Conservation (phyloP, 2,888 invertebrate species). For the Strigamia maritima region DNA sequence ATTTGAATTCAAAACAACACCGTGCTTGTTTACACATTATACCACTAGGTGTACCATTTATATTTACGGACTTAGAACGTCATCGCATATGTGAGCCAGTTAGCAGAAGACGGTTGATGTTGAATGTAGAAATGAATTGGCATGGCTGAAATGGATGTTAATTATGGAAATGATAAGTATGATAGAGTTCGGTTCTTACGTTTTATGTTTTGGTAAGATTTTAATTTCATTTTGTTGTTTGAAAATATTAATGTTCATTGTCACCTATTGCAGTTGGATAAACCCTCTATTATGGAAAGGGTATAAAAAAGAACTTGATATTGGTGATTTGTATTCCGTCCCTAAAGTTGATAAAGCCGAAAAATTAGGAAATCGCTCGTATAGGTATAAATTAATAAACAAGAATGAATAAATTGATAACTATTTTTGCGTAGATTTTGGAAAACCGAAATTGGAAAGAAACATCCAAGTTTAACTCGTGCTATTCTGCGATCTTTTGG, state of each 20-base stretch:
- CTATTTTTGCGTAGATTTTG: constrained; percentile 50
- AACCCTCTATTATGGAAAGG: constrained; percentile 73
- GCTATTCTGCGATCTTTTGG: constrained; percentile 56
- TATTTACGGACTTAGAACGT: background rate
- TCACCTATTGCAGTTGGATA: constrained; percentile 63
- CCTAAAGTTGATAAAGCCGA: constrained; percentile 67
- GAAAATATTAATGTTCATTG: background rate
- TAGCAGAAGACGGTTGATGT: background rate
- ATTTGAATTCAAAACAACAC: background rate
- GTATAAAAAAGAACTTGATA: constrained; percentile 66
- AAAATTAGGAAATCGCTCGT: constrained; percentile 64
- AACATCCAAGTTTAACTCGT: constrained; percentile 54
- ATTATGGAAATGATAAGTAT: background rate
- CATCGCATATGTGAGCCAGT: background rate
- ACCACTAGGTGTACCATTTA: background rate
- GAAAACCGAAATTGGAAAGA: constrained; percentile 57
- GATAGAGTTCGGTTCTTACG: background rate
- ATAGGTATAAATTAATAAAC: constrained; percentile 55
- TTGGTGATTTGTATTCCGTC: constrained; percentile 70
- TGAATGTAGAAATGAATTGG: background rate
- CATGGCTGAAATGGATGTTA: background rate
- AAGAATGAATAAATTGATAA: background rate
- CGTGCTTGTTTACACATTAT: background rate
- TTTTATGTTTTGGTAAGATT: constrained; percentile 16
- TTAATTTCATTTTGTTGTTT: background rate